phyloP scores from a whole-genome alignment of 2,113 vertebrate genomes.

The Cottus gobio region DNA sequence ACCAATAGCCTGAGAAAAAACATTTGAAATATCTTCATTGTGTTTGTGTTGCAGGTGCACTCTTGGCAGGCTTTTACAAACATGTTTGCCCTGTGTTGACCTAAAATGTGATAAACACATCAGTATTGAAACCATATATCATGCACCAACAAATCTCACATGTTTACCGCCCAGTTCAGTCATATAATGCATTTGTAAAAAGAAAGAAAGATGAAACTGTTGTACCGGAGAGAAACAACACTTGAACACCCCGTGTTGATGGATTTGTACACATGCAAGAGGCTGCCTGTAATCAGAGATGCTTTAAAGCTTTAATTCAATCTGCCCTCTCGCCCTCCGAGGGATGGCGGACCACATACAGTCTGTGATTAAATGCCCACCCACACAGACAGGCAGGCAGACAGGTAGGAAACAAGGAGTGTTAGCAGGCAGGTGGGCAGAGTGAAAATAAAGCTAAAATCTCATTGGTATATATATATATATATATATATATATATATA shows the following conservation, averaged over 20 bases:
- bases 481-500: background rate
- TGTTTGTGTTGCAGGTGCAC: background rate
- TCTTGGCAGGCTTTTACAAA: background rate
- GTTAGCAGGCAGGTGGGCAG: background rate
- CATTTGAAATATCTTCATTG: background rate
- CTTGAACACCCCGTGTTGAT: conserved; percentile 50
- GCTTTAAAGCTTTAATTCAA: conserved; percentile 51
- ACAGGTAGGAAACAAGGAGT: no score
- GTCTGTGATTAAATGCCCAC: conserved; percentile 64
- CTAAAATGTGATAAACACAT: background rate
- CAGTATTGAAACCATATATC: conserved; percentile 10
- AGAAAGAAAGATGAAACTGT: conserved; percentile 32
- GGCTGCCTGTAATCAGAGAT: conserved; percentile 62
- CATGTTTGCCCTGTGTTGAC: background rate
- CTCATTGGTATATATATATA: background rate
- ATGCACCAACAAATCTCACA: conserved; percentile 7
- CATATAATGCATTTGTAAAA: conserved; percentile 18
- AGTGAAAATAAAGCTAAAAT: background rate
- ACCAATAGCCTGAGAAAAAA: no score
- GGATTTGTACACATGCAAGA: conserved; percentile 54
- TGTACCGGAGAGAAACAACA: conserved; percentile 22
- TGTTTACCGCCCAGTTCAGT: conserved; percentile 18
- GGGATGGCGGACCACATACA: conserved; percentile 53
- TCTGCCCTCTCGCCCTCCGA: conserved; percentile 55
- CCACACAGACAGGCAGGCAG: conserved; percentile 50